Percentiles rank a stretch among this genome's conserved stretches.
Conservation (phyloP, 2,113 vertebrate genomes). For the Charina bottae region DNA sequence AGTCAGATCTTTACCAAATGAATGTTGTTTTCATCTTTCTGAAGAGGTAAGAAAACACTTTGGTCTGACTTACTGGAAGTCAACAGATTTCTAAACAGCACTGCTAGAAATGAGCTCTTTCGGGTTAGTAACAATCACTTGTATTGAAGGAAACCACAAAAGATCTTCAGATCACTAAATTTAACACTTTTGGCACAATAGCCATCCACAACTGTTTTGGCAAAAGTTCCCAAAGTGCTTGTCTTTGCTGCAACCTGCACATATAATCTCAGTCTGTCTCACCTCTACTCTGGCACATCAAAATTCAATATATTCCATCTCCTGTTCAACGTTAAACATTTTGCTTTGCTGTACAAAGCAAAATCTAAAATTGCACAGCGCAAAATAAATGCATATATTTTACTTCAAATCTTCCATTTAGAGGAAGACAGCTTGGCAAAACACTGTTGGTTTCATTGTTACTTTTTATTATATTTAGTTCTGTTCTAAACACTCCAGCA, state of each 20-base stretch:
- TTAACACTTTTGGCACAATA: conserved; percentile 20
- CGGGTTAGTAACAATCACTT: neutral
- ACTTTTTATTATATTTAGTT: neutral
- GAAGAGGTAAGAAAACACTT: neutral
- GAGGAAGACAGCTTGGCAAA: neutral
- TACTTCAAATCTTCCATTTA: neutral
- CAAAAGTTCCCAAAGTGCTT: conserved; percentile 14
- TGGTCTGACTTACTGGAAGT: neutral
- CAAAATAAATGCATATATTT: neutral
- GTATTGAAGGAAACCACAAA: neutral
- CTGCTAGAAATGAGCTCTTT: neutral
- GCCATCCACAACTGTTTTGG: conserved; percentile 21
- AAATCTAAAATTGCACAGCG: neutral
- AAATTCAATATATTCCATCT: neutral
- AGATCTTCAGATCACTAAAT: conserved; percentile 17
- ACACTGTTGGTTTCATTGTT: neutral
- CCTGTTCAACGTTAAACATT: conserved; percentile 11
- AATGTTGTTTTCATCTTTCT: neutral
- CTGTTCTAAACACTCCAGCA: neutral
- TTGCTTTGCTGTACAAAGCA: neutral
- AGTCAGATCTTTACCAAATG: neutral
- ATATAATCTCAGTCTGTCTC: neutral
- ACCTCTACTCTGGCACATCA: neutral
- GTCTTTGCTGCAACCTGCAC: conserved; percentile 21
- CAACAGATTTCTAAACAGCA: neutral